Evolutionary conservation across 2,888 invertebrate genomes (phyloP), one percentile per base, ranked within the genome.

Genomic region (Bruchidius siliquastri): DNA sequence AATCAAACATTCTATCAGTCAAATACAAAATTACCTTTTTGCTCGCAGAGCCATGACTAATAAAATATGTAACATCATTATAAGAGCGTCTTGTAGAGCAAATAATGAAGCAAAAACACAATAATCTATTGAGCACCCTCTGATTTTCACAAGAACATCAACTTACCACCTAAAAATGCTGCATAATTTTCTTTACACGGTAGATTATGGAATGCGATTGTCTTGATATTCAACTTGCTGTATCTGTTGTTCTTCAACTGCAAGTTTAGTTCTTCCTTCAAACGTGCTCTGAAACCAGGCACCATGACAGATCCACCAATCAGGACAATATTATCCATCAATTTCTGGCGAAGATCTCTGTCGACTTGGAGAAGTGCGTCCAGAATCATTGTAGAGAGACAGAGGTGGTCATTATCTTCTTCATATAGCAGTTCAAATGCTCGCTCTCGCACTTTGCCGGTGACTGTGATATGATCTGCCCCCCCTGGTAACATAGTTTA

Each of bases 281-380:
- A 88, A 72, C 98, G 90, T 22, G 94, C 90, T 82, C 91, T 90
- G 81, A 99, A 92, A 0, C 98, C 98, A 73, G 93, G 92, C 77
- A 94, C 88, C 90, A 94, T 93, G 0, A 93, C 89, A 0, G 94
- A 93, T 18, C 99, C 99, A 66, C 98, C 99, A 73, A 94, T 91
- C 21, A 98, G 87, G 73, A 98, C 88, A 79, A 98, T 91, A 86
- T 95, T 96, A 84, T 92, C 93, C 0, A 96, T 93, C 68, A 99
- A 88, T 71, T 89, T 88, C 73, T 90, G 90, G 20, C 97, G 90
- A 76, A 92, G 90, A 88, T 98, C 97, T 22, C 96, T 88, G 0
- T 96, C 94, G 80, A 96, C 94, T 90, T 93, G 90, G 69, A 93
- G 82, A 75, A 97, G 91, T 72, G 95, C 90, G 86, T 97, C 94